phyloP scores from a whole-genome alignment of 1,140 invertebrate genomes.

The Carcinoscorpius rotundicauda region DNA sequence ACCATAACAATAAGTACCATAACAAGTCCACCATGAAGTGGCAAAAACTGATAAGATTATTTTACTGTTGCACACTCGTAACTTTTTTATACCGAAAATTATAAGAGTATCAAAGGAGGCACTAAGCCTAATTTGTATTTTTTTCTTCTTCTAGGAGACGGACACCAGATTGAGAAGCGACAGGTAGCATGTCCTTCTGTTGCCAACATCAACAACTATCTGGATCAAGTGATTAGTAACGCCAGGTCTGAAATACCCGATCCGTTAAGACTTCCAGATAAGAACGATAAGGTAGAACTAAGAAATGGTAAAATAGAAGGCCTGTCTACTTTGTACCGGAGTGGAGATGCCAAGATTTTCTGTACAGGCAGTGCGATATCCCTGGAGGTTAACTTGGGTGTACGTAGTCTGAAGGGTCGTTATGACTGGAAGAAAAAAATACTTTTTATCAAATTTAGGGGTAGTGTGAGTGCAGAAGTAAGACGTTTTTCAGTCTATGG shows the following conservation, averaged over 20 bases:
- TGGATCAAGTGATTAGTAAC: slow-evolving; percentile 5
- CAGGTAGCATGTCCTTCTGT: not conserved
- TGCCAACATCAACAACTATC: slow-evolving; percentile 1
- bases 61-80: no score
- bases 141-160: no score
- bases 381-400: not conserved
- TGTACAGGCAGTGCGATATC: not conserved
- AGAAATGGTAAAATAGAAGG: slow-evolving; percentile 7
- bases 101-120: no score
- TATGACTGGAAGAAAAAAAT: slow-evolving; percentile 8
- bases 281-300: slow-evolving; percentile 1
- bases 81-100: no score
- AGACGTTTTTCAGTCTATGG: slow-evolving; percentile 5
- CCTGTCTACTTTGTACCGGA: not conserved
- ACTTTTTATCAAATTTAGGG: not conserved
- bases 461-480: slow-evolving; percentile 7
- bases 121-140: no score
- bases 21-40: no score
- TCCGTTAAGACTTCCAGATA: slow-evolving; percentile 3
- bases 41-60: no score
- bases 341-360: not conserved
- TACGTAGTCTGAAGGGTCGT: slow-evolving; percentile 6
- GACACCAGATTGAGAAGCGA: no score
- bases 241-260: slow-evolving; percentile 5
- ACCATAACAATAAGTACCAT: no score